phyloP scores from a whole-genome alignment of 2,888 invertebrate species.

The Monoplex corrugatus region DNA sequence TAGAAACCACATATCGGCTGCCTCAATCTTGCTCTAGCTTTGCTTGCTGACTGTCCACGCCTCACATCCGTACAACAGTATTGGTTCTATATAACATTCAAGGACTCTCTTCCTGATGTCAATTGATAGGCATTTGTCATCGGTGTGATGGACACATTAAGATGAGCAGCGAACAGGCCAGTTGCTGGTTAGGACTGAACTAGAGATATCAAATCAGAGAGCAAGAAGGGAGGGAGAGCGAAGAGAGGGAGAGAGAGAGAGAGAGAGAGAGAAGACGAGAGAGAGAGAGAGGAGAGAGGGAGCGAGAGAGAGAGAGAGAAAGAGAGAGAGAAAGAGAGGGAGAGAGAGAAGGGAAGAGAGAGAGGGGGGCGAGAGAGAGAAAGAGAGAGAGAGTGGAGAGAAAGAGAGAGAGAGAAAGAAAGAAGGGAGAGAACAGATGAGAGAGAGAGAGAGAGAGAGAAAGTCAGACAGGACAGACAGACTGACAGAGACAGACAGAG shows the following conservation, averaged over 20 bases:
- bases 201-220: no score
- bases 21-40: no score
- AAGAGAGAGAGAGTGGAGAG: background rate
- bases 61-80: no score
- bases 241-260: background rate
- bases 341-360: constrained; percentile 30
- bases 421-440: background rate
- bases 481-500: background rate
- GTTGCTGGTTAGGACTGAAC: no score
- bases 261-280: background rate
- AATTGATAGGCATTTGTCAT: no score
- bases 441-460: background rate
- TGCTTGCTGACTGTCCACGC: no score
- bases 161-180: no score
- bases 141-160: no score
- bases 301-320: constrained; percentile 13
- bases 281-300: background rate
- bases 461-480: background rate
- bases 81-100: no score
- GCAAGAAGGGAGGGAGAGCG: no score
- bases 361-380: constrained; percentile 31
- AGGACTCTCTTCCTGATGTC: no score
- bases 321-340: background rate
- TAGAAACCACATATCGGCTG: no score
- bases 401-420: constrained; percentile 7